phyloP scores from a whole-genome alignment of 2,888 invertebrate genomes.

The Thecocarcelia acutangulata region DNA sequence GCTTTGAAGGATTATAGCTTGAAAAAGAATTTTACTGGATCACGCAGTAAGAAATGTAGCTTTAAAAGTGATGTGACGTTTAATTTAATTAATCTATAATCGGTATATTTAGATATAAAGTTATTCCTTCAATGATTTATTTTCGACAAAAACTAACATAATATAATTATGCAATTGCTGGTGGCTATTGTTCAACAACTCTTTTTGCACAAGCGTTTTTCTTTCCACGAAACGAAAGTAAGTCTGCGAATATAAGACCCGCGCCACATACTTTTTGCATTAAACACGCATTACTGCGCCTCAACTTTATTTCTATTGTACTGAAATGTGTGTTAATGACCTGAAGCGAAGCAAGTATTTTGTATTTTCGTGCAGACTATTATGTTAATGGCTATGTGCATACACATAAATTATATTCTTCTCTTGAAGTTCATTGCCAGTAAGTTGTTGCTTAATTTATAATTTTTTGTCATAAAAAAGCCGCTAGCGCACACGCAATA shows the following conservation, averaged over 20 bases:
- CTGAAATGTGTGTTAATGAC: slow-evolving; percentile 59
- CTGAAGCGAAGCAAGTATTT: slow-evolving; percentile 44
- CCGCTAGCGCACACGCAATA: slow-evolving; percentile 44
- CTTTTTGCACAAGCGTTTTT: not conserved
- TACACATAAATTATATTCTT: not conserved
- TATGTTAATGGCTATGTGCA: slow-evolving; percentile 1
- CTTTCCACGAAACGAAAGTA: slow-evolving; percentile 42
- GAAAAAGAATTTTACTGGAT: too few species aligned
- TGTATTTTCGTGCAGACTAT: slow-evolving; percentile 20
- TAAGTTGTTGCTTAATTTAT: slow-evolving; percentile 19
- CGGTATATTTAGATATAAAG: too few species aligned
- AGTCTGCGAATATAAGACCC: slow-evolving; percentile 48
- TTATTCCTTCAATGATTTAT: too few species aligned
- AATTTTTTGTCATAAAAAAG: not conserved
- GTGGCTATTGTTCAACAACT: not conserved
- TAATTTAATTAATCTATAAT: too few species aligned
- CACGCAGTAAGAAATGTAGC: too few species aligned
- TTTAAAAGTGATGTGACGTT: too few species aligned
- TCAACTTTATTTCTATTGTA: slow-evolving; percentile 23
- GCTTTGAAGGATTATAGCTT: too few species aligned
- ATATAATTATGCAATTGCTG: slow-evolving; percentile 11
- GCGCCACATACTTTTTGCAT: slow-evolving; percentile 26
- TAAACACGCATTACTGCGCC: slow-evolving; percentile 41
- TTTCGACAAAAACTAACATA: too few species aligned
- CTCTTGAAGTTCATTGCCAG: slow-evolving; percentile 9